Evolutionary conservation across 2,888 invertebrate species (phyloP).

Genomic region (Meteorus cinctellus): DNA sequence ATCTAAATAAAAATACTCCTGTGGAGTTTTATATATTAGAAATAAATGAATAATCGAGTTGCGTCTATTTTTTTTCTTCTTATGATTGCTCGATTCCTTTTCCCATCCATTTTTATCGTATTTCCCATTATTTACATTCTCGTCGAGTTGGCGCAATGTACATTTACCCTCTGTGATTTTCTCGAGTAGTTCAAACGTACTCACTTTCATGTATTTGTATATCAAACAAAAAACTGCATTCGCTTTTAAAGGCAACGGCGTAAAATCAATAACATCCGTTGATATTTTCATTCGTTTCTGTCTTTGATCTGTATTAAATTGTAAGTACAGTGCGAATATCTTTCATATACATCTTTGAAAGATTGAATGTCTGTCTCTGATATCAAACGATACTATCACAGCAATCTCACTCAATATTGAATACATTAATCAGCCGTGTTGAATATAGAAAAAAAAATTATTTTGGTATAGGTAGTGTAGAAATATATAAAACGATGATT

Average conservation of each 20-base stretch:
- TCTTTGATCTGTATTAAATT: not conserved
- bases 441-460: too few relatives aligned
- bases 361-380: not conserved
- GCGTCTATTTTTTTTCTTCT: too few relatives aligned
- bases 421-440: too few relatives aligned
- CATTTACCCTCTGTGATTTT: not conserved
- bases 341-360: not conserved
- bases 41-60: too few relatives aligned
- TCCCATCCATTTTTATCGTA: too few relatives aligned
- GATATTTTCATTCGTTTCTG: not conserved
- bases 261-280: not conserved
- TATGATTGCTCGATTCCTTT: too few relatives aligned
- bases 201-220: not conserved
- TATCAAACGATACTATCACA: not conserved
- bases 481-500: too few relatives aligned
- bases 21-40: too few relatives aligned
- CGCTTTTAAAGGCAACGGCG: not conserved
- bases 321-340: not conserved
- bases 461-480: too few relatives aligned
- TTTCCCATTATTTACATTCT: too few relatives aligned
- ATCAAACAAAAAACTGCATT: not conserved
- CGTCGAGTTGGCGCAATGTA: not conserved
- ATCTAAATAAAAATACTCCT: too few relatives aligned
- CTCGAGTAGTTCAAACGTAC: not conserved
- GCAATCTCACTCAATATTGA: too few relatives aligned